Conservation (phyloP, 2,797 vertebrate genomes). For the Tolypeutes matacus region DNA sequence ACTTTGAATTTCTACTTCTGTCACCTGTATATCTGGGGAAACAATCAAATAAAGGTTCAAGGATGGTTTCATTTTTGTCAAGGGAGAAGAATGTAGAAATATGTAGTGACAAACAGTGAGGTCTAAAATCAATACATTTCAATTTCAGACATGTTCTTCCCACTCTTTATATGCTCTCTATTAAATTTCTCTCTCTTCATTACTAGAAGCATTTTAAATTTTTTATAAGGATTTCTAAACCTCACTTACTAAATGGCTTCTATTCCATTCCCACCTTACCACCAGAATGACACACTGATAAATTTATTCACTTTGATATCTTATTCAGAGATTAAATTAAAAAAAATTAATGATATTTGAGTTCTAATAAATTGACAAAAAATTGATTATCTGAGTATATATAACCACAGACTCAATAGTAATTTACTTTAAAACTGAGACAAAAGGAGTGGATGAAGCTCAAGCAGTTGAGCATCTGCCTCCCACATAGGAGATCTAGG, state of each 20-base stretch:
- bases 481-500: too few species aligned
- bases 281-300: background rate
- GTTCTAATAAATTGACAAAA: background rate
- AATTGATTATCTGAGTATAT: background rate
- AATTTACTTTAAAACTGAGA: background rate
- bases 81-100: background rate
- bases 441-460: background rate
- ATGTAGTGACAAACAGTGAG: conserved; percentile 1
- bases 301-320: background rate
- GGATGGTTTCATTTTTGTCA: conserved; percentile 5
- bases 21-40: background rate
- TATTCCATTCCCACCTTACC: background rate
- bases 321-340: conserved; percentile 19
- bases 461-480: too few species aligned
- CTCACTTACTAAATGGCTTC: background rate
- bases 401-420: background rate
- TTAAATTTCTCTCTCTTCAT: background rate
- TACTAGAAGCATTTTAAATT: background rate
- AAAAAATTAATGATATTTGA: background rate
- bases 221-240: conserved; percentile 9
- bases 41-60: conserved; percentile 34
- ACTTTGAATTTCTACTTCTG: background rate
- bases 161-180: background rate
- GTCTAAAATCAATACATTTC: background rate
- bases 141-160: background rate